These are phyloP conservation scores for Eurytoma californica DNA, from an alignment of 2,888 invertebrate species.

Conservation along the genomic window DNA sequence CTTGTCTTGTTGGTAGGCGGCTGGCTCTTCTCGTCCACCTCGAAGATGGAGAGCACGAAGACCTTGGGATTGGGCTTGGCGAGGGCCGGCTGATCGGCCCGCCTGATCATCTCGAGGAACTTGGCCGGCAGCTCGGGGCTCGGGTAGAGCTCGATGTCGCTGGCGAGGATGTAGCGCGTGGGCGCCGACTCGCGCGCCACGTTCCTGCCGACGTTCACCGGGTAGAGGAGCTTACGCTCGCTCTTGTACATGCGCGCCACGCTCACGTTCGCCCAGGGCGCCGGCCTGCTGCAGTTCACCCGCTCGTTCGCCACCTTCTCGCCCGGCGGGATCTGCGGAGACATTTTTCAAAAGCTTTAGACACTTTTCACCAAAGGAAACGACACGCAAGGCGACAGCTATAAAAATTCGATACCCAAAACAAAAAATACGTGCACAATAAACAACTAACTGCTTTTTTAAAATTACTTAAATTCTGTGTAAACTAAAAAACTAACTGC, in stretches of 20 bases:
- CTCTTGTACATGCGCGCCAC: conserved; percentile 84
- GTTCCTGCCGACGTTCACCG: conserved; percentile 93
- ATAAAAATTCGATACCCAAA: too few relatives aligned
- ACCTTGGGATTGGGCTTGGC: conserved; percentile 82
- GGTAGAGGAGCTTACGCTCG: conserved; percentile 88
- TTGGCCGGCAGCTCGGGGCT: conserved; percentile 87
- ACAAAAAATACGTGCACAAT: too few relatives aligned
- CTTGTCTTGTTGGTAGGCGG: conserved; percentile 70
- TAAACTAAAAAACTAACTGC: too few relatives aligned
- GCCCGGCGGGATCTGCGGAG: conserved; percentile 81
- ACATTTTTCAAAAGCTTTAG: too few relatives aligned
- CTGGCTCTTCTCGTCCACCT: conserved; percentile 82
- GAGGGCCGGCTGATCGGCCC: conserved; percentile 82
- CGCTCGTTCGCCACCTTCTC: conserved; percentile 79
- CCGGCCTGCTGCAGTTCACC: conserved; percentile 83
- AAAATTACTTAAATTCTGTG: too few relatives aligned
- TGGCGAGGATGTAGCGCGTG: conserved; percentile 89
- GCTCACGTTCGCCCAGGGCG: conserved; percentile 83
- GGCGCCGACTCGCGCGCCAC: conserved; percentile 89
- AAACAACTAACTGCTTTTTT: too few relatives aligned
- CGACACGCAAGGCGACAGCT: too few relatives aligned
- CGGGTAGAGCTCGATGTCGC: conserved; percentile 94
- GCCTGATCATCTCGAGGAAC: conserved; percentile 91
- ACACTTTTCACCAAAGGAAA: too few relatives aligned
- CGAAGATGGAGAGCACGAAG: conserved; percentile 92